These are phyloP conservation scores for Varanus salvator DNA, from an alignment of 2,113 vertebrate genomes.

Conservation along the genomic window DNA sequence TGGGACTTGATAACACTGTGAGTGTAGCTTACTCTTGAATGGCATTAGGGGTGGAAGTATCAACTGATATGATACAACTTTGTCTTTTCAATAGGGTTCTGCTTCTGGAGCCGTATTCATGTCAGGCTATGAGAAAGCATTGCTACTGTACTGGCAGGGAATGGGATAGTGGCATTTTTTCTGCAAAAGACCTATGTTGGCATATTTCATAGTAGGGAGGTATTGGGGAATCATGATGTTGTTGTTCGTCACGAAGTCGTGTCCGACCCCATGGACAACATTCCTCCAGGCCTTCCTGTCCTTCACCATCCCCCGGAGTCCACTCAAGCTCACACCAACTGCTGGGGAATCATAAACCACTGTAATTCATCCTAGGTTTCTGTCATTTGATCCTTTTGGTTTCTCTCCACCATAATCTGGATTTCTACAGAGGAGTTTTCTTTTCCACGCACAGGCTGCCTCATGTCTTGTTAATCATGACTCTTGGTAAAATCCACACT, in stretches of 20 bases:
- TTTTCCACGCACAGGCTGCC: too few relatives aligned
- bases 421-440: not conserved
- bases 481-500: too few relatives aligned
- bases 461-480: too few relatives aligned
- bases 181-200: not conserved
- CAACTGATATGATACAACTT: not conserved
- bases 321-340: too few relatives aligned
- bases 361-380: not conserved
- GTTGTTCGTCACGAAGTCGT: too few relatives aligned
- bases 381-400: not conserved
- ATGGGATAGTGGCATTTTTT: not conserved
- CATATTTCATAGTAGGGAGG: not conserved
- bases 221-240: not conserved
- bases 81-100: not conserved
- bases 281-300: too few relatives aligned
- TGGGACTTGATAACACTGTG: not conserved
- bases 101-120: not conserved
- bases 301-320: too few relatives aligned
- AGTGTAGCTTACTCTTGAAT: not conserved
- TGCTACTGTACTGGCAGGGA: not conserved
- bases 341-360: too few relatives aligned
- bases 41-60: not conserved
- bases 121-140: not conserved
- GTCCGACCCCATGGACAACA: too few relatives aligned
- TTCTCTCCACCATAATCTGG: not conserved